Evolutionary conservation across 2,888 invertebrate genomes (phyloP).

Genomic region (Thymelicus lineola): DNA sequence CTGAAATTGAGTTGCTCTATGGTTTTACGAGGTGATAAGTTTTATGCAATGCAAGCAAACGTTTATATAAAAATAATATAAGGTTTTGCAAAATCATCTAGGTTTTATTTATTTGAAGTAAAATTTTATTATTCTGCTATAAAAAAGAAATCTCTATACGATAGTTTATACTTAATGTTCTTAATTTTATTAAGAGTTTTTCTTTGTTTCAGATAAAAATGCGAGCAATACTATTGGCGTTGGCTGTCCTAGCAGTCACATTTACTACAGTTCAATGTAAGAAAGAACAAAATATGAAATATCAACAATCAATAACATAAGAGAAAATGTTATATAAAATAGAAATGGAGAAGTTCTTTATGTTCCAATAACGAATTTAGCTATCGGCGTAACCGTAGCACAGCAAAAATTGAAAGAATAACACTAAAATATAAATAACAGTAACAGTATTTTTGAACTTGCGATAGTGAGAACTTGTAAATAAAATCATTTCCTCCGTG

Average conservation of each 20-base stretch:
- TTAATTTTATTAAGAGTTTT: neutral
- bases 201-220: slow-evolving; percentile 71
- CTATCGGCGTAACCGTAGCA: too few relatives aligned
- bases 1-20: slow-evolving; percentile 23
- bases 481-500: slow-evolving; percentile 25
- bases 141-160: too few relatives aligned
- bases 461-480: slow-evolving; percentile 10
- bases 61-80: neutral
- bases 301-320: too few relatives aligned
- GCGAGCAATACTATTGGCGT: slow-evolving; percentile 73
- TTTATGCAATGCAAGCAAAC: neutral
- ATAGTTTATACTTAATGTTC: too few relatives aligned
- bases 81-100: neutral
- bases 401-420: too few relatives aligned
- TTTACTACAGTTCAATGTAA: slow-evolving; percentile 66
- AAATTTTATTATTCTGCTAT: too few relatives aligned
- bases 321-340: too few relatives aligned
- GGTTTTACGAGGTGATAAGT: slow-evolving; percentile 27
- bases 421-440: too few relatives aligned
- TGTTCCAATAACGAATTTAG: too few relatives aligned
- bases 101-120: too few relatives aligned
- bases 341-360: too few relatives aligned
- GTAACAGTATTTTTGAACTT: neutral
- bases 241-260: slow-evolving; percentile 73
- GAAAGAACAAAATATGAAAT: slow-evolving; percentile 37